These are phyloP conservation scores for Syrmaticus mikado DNA, from an alignment of 2,113 vertebrate species.

Conservation along the genomic window DNA sequence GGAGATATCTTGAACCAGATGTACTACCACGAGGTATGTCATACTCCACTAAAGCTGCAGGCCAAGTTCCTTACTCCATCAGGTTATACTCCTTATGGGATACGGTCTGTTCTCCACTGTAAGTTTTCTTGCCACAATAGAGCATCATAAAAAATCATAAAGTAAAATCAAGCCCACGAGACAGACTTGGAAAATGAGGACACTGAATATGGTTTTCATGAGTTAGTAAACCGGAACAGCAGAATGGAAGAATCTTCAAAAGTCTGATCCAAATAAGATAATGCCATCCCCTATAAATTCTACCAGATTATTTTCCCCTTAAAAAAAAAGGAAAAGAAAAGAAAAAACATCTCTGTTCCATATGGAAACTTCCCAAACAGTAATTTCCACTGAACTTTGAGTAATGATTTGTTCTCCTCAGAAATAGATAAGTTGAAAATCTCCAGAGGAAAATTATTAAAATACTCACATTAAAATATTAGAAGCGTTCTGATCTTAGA, in stretches of 20 bases:
- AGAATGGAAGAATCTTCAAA: background rate
- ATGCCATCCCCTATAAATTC: background rate
- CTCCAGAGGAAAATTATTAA: background rate
- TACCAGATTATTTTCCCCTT: background rate
- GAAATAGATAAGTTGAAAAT: background rate
- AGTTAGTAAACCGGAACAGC: background rate
- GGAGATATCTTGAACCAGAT: background rate
- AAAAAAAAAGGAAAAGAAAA: too few species aligned
- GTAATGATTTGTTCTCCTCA: background rate
- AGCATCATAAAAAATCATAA: background rate
- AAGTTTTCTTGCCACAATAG: background rate
- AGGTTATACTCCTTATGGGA: background rate
- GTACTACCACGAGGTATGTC: too few species aligned
- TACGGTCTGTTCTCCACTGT: background rate
- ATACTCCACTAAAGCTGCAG: fast-evolving
- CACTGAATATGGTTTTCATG: background rate
- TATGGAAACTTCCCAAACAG: background rate
- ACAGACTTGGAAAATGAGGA: background rate
- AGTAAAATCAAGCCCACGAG: background rate
- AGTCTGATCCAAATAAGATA: background rate
- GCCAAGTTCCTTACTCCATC: background rate
- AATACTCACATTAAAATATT: background rate
- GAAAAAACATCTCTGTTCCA: background rate
- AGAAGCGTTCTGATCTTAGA: background rate
- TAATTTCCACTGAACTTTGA: background rate